Conservation (phyloP, 2,797 vertebrate species). For the Triplophysa yarkandensis region DNA sequence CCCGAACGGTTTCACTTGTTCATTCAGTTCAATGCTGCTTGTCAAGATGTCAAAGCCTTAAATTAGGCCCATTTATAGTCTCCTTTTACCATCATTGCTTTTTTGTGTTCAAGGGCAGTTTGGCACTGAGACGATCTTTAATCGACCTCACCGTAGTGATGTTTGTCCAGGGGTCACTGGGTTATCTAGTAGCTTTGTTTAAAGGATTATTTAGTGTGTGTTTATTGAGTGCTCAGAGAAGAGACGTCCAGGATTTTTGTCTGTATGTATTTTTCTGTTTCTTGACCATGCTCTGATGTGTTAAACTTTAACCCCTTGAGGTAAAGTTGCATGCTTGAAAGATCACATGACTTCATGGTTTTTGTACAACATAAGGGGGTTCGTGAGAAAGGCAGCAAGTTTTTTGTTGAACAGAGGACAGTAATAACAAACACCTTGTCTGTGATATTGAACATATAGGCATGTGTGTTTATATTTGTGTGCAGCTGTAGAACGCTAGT, state of each 20-base stretch:
- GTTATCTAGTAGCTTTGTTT: constrained; percentile 51
- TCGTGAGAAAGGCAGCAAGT: constrained; percentile 5
- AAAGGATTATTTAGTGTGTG: constrained; percentile 46
- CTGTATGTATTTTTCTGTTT: constrained; percentile 13
- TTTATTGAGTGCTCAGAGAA: constrained; percentile 43
- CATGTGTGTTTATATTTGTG: constrained; percentile 22
- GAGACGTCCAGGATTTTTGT: constrained; percentile 38
- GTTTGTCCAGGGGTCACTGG: constrained; percentile 40
- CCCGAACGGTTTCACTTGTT: constrained; percentile 1
- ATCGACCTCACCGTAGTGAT: neutral
- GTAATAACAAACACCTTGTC: constrained; percentile 10
- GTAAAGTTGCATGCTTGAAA: constrained; percentile 7
- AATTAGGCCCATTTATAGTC: constrained; percentile 55
- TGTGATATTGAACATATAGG: neutral
- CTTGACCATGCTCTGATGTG: constrained; percentile 43
- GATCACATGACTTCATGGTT: neutral
- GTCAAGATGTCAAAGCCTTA: constrained; percentile 56
- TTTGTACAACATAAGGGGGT: neutral
- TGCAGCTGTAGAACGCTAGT: neutral
- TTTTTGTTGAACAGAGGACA: neutral
- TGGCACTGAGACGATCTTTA: constrained; percentile 10
- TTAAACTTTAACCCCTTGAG: constrained; percentile 56
- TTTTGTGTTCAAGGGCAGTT: constrained; percentile 29
- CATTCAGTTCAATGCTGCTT: constrained; percentile 39
- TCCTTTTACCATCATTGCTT: constrained; percentile 5